phyloP scores from a whole-genome alignment of 2,888 invertebrate species.

The Amaurobius ferox region DNA sequence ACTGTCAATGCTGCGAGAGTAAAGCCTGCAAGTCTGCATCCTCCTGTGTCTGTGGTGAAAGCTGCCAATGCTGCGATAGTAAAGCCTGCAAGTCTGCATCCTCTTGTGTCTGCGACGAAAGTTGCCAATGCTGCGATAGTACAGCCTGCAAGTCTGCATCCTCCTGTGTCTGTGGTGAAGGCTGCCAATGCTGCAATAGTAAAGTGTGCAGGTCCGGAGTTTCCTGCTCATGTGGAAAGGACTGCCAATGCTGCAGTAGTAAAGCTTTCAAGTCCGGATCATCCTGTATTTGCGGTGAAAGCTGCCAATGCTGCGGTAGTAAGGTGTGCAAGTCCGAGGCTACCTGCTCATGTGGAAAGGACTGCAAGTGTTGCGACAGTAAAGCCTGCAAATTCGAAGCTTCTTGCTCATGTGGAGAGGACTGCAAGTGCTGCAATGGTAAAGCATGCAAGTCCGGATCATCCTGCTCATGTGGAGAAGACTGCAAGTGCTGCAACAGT shows the following conservation, averaged over 20 bases:
- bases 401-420: slow-evolving; percentile 8
- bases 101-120: slow-evolving; percentile 9
- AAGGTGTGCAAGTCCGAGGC: background rate
- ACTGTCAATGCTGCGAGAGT: slow-evolving; percentile 13
- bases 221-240: slow-evolving; percentile 14
- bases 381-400: background rate
- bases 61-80: slow-evolving; percentile 18
- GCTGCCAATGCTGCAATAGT: background rate
- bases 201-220: background rate
- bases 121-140: slow-evolving; percentile 15
- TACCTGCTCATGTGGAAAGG: slow-evolving; percentile 10
- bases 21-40: background rate
- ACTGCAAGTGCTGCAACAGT: slow-evolving; percentile 15
- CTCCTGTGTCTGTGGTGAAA: slow-evolving; percentile 17
- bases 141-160: background rate
- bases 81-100: background rate
- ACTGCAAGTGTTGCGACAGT: background rate
- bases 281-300: background rate
- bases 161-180: background rate
- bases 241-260: slow-evolving; percentile 20
- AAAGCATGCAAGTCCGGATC: background rate
- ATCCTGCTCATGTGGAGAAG: slow-evolving; percentile 13
- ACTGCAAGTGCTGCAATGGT: slow-evolving; percentile 30
- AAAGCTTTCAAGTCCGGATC: background rate
- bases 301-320: background rate